A percentile compares a stretch with the other conserved stretches of the same genome.
phyloP scores from a whole-genome alignment of 2,888 invertebrate genomes.

The Noctua janthe region DNA sequence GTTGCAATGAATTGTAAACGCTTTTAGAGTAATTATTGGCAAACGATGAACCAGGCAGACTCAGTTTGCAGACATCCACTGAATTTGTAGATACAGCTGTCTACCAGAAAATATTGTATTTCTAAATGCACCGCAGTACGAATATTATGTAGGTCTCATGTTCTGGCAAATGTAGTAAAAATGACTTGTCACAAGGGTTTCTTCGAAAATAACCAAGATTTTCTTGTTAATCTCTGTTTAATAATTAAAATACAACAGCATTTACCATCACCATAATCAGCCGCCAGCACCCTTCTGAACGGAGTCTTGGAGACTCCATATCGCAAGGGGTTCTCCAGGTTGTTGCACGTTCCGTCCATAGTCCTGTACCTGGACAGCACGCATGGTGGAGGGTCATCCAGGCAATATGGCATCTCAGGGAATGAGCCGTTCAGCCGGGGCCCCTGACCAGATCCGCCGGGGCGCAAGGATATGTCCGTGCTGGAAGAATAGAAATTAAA shows the following conservation, averaged over 20 bases:
- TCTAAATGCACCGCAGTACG: background rate
- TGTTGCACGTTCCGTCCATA: conserved; percentile 95
- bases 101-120: background rate
- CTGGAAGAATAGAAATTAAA: conserved; percentile 67
- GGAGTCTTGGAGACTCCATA: conserved; percentile 94
- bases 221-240: background rate
- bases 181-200: background rate
- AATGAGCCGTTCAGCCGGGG: conserved; percentile 80
- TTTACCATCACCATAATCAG: conserved; percentile 94
- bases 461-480: conserved; percentile 68
- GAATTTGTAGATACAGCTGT: background rate
- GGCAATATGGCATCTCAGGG: conserved; percentile 80
- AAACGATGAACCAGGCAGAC: background rate
- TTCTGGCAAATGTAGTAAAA: background rate
- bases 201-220: background rate
- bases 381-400: conserved; percentile 78
- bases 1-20: background rate
- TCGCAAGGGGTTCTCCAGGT: conserved; percentile 90
- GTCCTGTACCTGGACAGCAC: conserved; percentile 91
- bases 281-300: conserved; percentile 93
- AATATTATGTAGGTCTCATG: background rate
- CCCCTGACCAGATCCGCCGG: conserved; percentile 80
- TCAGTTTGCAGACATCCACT: background rate
- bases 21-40: background rate
- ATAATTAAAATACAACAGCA: background rate